A percentile compares a stretch with the other conserved stretches of the same genome.
These are phyloP conservation scores for Ischnura elegans DNA, from an alignment of 2,888 invertebrate genomes.

Conservation along the genomic window DNA sequence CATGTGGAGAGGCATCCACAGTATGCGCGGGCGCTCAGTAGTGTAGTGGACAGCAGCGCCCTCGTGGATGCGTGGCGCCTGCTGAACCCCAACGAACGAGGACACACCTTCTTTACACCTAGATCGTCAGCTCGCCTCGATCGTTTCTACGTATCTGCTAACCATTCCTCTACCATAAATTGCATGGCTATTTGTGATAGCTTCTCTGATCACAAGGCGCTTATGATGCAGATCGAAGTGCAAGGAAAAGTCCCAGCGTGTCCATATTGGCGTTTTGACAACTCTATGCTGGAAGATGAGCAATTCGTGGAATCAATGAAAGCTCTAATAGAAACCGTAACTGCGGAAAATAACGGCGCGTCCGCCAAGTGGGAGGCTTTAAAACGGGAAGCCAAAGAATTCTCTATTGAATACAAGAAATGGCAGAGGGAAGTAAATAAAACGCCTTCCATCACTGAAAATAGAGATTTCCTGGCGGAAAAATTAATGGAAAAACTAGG, in stretches of 20 bases:
- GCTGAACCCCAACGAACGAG: too few relatives aligned
- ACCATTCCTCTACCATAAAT: too few relatives aligned
- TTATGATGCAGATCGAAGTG: background rate
- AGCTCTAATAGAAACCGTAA: background rate
- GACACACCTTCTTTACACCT: too few relatives aligned
- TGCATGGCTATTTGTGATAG: too few relatives aligned
- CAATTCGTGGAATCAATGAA: background rate
- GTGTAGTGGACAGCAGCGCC: too few relatives aligned
- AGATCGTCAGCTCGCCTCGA: too few relatives aligned
- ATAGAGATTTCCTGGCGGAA: background rate
- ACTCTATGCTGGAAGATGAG: background rate
- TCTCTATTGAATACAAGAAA: background rate
- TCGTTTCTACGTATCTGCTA: too few relatives aligned
- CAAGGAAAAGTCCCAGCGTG: background rate
- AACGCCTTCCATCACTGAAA: background rate
- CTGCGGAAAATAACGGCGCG: background rate
- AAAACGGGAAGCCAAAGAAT: background rate
- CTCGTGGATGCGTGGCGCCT: too few relatives aligned
- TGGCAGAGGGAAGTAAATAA: background rate
- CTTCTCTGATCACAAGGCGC: background rate
- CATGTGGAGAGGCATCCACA: too few relatives aligned
- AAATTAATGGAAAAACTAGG: background rate
- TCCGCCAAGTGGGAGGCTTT: background rate
- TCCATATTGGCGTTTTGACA: background rate
- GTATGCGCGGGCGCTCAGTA: too few relatives aligned